Conservation (phyloP, 2,797 vertebrate species). For the Coranthus polyacanthus region DNA sequence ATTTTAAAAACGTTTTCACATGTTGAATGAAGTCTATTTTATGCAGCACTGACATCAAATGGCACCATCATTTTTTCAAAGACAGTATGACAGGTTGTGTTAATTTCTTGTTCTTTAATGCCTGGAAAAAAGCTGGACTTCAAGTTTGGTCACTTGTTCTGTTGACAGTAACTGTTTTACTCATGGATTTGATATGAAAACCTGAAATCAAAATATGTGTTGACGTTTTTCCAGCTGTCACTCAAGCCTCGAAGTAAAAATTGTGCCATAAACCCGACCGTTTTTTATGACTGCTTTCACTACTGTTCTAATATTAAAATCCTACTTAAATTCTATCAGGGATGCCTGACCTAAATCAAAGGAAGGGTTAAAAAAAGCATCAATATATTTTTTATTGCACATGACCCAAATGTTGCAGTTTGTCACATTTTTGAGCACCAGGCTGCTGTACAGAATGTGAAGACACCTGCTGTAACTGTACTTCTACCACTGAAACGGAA, state of each 20-base stretch:
- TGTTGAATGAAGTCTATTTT: background rate
- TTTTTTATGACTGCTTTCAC: no score
- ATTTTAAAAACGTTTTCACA: background rate
- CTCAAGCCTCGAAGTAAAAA: no score
- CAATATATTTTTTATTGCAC: background rate
- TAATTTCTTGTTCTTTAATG: no score
- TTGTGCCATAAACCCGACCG: no score
- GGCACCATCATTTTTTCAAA: no score
- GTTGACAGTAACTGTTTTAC: background rate
- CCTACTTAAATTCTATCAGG: no score
- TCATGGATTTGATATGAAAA: background rate
- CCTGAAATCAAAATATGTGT: background rate
- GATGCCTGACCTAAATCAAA: slow-evolving; percentile 1
- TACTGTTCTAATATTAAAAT: background rate
- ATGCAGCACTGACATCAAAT: background rate
- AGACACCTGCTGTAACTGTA: background rate
- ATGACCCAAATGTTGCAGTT: background rate
- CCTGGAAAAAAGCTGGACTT: no score
- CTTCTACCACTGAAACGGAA: background rate
- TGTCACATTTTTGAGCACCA: background rate
- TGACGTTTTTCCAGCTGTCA: background rate
- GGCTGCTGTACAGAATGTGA: slow-evolving; percentile 1
- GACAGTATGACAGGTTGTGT: no score
- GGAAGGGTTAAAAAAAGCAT: background rate
- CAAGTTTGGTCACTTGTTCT: no score